Base-by-base conservation (phyloP, 2,888 invertebrate species). In the Gortyna flavago region DNA sequence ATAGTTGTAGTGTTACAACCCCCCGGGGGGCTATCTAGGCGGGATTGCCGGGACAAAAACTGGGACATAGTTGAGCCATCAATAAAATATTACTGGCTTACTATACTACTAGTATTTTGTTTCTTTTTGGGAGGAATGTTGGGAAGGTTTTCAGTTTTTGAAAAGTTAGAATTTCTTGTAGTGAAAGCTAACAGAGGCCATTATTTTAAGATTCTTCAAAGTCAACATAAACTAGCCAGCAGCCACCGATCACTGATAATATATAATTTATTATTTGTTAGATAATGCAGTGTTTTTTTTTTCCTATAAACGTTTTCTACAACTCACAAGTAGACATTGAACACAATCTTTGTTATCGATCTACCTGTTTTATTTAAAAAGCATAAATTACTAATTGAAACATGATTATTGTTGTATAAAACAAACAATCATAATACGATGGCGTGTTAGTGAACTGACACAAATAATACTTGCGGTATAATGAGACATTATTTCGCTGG, bases 1-100 rank as follows among this genome's bases (percentile, higher is more conserved):
- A 89, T 89, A 88, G 90, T 88, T 83, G 82, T 83, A 81, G 83
- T 85, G 77, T 61, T 54, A 87, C 81, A 75, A 81, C 84, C 79
- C 89, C 84, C 88, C 48, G 41, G 90, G 84, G 89, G 75, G 71
- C 82, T 59, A 79, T 87, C 73, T 70, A 67, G 71, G 73, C 78
- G 72, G 86, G 85, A 84, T 89, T 86, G 85, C 83, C 77, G 62
- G 62, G 59, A 66, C 80, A 80, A 86, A 80, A 84, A 86, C 86
- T 32, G 76, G 75, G 72, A 82, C 81, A 84, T 86, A 85, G 85
- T 87, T 86, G 87, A 73, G 77, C 81, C 83, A 80, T 80, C 86
- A 78, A 89, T 86, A 85, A 89, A 88, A 85, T 88, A 87, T 87
- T 84, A 85, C 88, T 59, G 77, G 75, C 75, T 75, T 66, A 72